phyloP scores from a whole-genome alignment of 2,113 vertebrate genomes.

The Solea senegalensis region DNA sequence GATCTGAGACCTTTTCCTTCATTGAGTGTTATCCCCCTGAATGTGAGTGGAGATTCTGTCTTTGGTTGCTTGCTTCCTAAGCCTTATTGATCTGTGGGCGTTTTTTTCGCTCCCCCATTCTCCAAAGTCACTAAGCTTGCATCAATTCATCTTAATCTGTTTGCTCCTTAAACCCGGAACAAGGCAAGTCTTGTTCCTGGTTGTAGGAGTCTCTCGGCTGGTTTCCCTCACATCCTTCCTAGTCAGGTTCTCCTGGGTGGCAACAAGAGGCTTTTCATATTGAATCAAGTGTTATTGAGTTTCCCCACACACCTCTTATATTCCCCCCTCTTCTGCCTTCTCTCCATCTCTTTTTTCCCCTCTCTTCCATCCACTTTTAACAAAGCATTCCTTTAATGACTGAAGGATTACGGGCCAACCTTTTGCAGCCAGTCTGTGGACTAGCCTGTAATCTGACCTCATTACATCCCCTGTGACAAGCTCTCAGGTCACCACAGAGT shows the following conservation, averaged over 20 bases:
- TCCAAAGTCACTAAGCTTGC: conserved; percentile 83
- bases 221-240: conserved; percentile 81
- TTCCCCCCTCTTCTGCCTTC: conserved; percentile 65
- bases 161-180: conserved; percentile 84
- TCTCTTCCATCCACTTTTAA: conserved; percentile 75
- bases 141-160: conserved; percentile 84
- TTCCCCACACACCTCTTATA: conserved; percentile 77
- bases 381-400: conserved; percentile 84
- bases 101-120: conserved; percentile 69
- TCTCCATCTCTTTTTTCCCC: conserved; percentile 62
- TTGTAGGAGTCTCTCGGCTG: conserved; percentile 79
- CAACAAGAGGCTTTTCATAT: conserved; percentile 83
- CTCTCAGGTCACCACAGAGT: conserved; percentile 75
- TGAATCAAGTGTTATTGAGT: conserved; percentile 86
- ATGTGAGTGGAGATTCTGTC: conserved; percentile 70
- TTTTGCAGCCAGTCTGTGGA: conserved; percentile 78
- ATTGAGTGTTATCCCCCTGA: conserved; percentile 70
- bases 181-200: conserved; percentile 84
- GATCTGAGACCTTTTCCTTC: conserved; percentile 67
- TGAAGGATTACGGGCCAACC: conserved; percentile 81
- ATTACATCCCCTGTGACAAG: conserved; percentile 83
- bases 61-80: conserved; percentile 77
- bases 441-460: conserved; percentile 86
- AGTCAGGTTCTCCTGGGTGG: conserved; percentile 82
- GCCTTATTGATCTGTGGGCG: conserved; percentile 81